Evolutionary conservation across 92 coral and sea anemone species (phyloP).

Genomic region (Zoanthus gigantus): DNA sequence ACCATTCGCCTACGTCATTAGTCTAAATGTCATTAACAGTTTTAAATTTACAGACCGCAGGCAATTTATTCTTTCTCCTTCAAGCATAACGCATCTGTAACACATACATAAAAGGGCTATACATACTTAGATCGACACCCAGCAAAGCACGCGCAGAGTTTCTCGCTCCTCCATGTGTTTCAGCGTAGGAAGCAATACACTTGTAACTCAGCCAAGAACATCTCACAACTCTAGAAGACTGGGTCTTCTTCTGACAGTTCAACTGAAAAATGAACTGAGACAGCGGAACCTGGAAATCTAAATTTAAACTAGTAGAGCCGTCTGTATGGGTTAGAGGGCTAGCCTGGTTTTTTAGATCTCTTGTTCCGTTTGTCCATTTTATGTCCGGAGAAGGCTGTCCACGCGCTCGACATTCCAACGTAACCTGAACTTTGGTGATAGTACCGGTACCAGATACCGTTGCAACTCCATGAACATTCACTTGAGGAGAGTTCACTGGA

Average conservation of each 20-base stretch:
- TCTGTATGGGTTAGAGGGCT: background rate
- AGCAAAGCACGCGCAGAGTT: background rate
- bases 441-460: background rate
- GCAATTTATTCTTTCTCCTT: background rate
- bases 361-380: conserved; percentile 2
- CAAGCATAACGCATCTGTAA: background rate
- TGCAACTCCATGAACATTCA: background rate
- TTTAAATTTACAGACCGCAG: background rate
- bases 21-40: too few species aligned
- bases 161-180: conserved; percentile 6
- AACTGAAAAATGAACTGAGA: background rate
- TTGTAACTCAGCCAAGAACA: background rate
- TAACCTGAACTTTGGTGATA: background rate
- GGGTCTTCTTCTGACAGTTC: background rate
- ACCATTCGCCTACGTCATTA: too few species aligned
- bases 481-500: conserved; percentile 3
- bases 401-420: conserved; percentile 25
- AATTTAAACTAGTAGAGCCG: background rate
- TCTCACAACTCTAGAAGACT: background rate
- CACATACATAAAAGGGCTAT: background rate
- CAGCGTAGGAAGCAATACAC: conserved; percentile 16
- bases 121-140: background rate
- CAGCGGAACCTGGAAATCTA: background rate
- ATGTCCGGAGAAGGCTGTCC: conserved; percentile 19
- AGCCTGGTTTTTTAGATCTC: background rate